Conservation (phyloP, 2,888 invertebrate genomes). For the Lithophane ornitopus region DNA sequence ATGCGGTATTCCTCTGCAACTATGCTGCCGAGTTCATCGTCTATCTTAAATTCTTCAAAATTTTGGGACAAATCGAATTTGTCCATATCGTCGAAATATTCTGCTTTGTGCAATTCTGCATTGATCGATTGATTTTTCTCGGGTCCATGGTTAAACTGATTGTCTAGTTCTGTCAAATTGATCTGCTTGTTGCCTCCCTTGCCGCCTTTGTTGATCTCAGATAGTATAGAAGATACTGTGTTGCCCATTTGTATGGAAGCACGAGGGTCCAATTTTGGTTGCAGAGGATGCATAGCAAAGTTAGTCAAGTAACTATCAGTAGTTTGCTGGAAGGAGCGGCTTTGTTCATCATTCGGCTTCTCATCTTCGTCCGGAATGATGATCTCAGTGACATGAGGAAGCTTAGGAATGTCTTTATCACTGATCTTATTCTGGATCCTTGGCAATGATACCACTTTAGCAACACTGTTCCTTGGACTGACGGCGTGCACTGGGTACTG, state of each 20-base stretch:
- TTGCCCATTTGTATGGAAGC: conserved; percentile 91
- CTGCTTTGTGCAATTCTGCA: conserved; percentile 83
- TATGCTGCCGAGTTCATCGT: conserved; percentile 92
- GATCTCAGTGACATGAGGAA: conserved; percentile 94
- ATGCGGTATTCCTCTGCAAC: conserved; percentile 89
- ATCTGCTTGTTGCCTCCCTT: conserved; percentile 86
- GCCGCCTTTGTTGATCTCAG: conserved; percentile 90
- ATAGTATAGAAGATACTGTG: conserved; percentile 91
- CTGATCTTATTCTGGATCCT: conserved; percentile 87
- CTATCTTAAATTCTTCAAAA: conserved; percentile 95
- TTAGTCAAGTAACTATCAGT: conserved; percentile 84
- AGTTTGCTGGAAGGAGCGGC: conserved; percentile 80
- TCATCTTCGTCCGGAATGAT: conserved; percentile 93
- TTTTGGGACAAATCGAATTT: conserved; percentile 94
- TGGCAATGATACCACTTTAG: conserved; percentile 86
- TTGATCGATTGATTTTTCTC: conserved; percentile 76
- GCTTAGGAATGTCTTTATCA: conserved; percentile 93
- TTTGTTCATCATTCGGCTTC: conserved; percentile 82
- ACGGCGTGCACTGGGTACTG: conserved; percentile 85
- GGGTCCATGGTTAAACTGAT: conserved; percentile 83
- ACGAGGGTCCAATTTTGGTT: conserved; percentile 87
- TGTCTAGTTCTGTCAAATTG: conserved; percentile 85
- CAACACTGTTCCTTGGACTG: conserved; percentile 85
- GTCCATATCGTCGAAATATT: conserved; percentile 89
- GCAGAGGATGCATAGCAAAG: conserved; percentile 84